A percentile compares a stretch with the other conserved stretches of the same genome.
Conservation (phyloP, 30 jellyfish, hydroid and myxozoan species). For the Turritopsis dohrnii region DNA sequence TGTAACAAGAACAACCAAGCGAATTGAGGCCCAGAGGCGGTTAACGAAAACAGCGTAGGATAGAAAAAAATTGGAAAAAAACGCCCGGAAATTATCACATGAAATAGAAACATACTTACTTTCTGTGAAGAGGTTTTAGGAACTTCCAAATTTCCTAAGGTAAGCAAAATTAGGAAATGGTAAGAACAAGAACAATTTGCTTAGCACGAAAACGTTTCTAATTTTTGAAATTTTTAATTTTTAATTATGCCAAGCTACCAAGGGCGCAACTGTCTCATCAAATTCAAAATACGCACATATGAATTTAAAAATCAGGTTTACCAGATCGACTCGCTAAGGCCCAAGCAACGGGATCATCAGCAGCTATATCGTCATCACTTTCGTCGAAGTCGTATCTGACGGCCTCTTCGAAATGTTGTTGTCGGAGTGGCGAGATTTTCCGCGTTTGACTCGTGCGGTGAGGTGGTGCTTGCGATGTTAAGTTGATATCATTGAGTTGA, state of each 20-base stretch:
- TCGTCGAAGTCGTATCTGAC: conserved; percentile 18
- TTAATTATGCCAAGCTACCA: too few relatives aligned
- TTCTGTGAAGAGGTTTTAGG: not conserved
- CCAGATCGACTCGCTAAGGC: conserved; percentile 46
- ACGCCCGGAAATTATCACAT: not conserved
- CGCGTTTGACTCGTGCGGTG: not conserved
- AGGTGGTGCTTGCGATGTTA: not conserved
- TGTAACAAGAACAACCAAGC: not conserved
- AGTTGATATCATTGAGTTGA: not conserved
- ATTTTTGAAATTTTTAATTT: not conserved
- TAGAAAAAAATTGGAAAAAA: not conserved
- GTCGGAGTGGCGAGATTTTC: not conserved
- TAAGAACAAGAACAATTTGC: not conserved
- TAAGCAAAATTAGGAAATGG: too few relatives aligned
- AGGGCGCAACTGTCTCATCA: too few relatives aligned
- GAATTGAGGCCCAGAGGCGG: not conserved
- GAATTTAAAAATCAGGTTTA: not conserved
- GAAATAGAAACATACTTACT: not conserved
- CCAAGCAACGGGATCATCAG: conserved; percentile 44
- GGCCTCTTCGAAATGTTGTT: conserved; percentile 4
- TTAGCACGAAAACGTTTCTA: not conserved
- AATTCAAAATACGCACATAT: not conserved
- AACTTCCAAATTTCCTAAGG: not conserved
- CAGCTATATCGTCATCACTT: conserved; percentile 23
- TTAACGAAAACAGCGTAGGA: not conserved